A percentile compares a stretch with the other conserved stretches of the same genome.
phyloP scores from a whole-genome alignment of 2,113 vertebrate species.

The Elanus axillaris region DNA sequence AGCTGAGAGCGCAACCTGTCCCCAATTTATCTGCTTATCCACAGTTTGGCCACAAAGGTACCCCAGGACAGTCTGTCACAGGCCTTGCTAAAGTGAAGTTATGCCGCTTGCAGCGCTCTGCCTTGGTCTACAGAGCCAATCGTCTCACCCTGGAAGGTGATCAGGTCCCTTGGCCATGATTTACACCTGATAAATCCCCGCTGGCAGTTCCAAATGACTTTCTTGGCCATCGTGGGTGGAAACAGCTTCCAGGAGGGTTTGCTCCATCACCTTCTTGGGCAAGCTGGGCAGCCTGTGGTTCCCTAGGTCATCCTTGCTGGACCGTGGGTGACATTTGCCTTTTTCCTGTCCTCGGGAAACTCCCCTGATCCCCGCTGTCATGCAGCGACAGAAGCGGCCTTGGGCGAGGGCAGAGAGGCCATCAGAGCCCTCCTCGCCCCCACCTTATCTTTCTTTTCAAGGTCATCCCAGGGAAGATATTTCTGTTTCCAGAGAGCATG shows the following conservation, averaged over 20 bases:
- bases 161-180: accelerated
- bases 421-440: accelerated
- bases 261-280: not conserved
- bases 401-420: not conserved
- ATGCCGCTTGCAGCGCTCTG: not conserved
- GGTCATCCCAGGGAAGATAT: not conserved
- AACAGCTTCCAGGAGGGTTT: not conserved
- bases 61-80: not conserved
- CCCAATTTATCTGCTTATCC: not conserved
- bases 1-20: not conserved
- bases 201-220: not conserved
- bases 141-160: not conserved
- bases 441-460: not conserved
- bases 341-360: not conserved
- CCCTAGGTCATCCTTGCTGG: not conserved
- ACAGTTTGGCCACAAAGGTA: not conserved
- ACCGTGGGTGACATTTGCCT: accelerated
- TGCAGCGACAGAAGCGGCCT: not conserved
- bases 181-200: not conserved
- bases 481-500: not conserved
- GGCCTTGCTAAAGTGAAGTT: not conserved
- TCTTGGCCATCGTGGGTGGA: not conserved
- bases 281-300: not conserved
- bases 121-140: not conserved
- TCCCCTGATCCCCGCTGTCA: accelerated